A percentile compares a stretch with the other conserved stretches of the same genome.
Conservation (phyloP, 37 sponge, comb jelly and placozoan species). For the Theonella swinhoei region DNA sequence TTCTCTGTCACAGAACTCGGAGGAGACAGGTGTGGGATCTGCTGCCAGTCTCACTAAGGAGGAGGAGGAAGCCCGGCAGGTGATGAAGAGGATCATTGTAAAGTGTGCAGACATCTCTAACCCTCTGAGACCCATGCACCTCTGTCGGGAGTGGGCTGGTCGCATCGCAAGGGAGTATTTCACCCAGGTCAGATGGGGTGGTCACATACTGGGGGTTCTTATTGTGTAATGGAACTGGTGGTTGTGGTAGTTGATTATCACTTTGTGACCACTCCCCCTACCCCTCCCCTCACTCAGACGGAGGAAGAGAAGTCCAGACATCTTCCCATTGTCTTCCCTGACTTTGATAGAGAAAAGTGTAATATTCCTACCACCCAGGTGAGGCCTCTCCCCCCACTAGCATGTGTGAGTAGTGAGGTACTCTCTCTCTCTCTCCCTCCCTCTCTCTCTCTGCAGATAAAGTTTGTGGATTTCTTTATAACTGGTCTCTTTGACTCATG, state of each 20-base stretch:
- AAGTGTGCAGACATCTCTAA: conserved; percentile 93
- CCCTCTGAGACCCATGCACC: conserved; percentile 57
- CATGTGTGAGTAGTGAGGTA: too few relatives aligned
- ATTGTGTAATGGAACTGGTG: too few relatives aligned
- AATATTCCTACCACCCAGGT: conserved; percentile 86
- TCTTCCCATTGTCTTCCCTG: conserved; percentile 78
- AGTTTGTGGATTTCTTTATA: conserved; percentile 89
- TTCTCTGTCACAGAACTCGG: background rate
- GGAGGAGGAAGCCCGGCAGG: conserved; percentile 32
- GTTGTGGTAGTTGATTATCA: conserved; percentile 6
- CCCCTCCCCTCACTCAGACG: conserved; percentile 35
- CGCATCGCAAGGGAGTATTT: conserved; percentile 87
- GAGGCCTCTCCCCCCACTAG: too few relatives aligned
- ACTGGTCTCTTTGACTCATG: conserved; percentile 80
- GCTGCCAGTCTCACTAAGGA: conserved; percentile 35
- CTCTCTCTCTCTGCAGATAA: conserved; percentile 26
- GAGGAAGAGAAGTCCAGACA: conserved; percentile 79
- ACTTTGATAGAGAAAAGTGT: conserved; percentile 78
- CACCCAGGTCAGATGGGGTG: conserved; percentile 64
- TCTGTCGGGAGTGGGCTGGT: conserved; percentile 79
- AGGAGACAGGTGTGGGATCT: conserved; percentile 30
- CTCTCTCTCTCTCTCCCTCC: background rate
- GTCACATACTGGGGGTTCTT: too few relatives aligned
- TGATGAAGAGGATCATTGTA: conserved; percentile 78
- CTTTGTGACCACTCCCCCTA: too few relatives aligned